These are phyloP conservation scores for Sitta carolinensis DNA, from an alignment of 2,797 vertebrate genomes.

Conservation along the genomic window DNA sequence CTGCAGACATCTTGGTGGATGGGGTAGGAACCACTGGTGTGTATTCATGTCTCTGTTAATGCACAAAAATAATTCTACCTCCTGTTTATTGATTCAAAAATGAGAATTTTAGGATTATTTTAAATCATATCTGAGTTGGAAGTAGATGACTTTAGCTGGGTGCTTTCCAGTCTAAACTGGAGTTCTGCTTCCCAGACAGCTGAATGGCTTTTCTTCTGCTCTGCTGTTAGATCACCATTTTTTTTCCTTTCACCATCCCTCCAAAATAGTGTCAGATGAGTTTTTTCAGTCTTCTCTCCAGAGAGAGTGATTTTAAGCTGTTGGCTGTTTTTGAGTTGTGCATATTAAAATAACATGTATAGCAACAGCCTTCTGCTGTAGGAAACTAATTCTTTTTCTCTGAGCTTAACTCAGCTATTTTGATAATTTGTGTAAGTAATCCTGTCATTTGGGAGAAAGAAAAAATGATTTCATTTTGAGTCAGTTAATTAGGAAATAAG, in stretches of 20 bases:
- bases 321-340: constrained; percentile 65
- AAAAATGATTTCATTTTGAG: constrained; percentile 67
- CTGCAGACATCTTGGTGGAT: constrained; percentile 9
- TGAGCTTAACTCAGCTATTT: constrained; percentile 63
- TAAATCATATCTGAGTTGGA: constrained; percentile 32
- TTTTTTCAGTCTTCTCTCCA: constrained; percentile 56
- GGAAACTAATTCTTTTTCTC: constrained; percentile 57
- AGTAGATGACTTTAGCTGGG: constrained; percentile 35
- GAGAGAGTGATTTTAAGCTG: constrained; percentile 61
- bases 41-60: neutral
- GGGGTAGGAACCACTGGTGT: neutral
- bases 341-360: constrained; percentile 63
- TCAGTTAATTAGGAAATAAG: constrained; percentile 66
- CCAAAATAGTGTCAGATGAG: constrained; percentile 58
- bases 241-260: constrained; percentile 6
- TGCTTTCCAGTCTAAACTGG: constrained; percentile 51
- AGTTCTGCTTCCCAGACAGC: constrained; percentile 53
- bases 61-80: neutral
- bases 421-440: constrained; percentile 67
- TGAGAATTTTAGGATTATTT: constrained; percentile 26
- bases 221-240: constrained; percentile 21
- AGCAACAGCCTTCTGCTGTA: constrained; percentile 62
- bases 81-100: constrained; percentile 2
- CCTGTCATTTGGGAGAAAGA: constrained; percentile 66
- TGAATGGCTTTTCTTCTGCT: constrained; percentile 43